These are phyloP conservation scores for Carcharodon carcharias DNA, from an alignment of 2,797 vertebrate genomes.

Conservation along the genomic window DNA sequence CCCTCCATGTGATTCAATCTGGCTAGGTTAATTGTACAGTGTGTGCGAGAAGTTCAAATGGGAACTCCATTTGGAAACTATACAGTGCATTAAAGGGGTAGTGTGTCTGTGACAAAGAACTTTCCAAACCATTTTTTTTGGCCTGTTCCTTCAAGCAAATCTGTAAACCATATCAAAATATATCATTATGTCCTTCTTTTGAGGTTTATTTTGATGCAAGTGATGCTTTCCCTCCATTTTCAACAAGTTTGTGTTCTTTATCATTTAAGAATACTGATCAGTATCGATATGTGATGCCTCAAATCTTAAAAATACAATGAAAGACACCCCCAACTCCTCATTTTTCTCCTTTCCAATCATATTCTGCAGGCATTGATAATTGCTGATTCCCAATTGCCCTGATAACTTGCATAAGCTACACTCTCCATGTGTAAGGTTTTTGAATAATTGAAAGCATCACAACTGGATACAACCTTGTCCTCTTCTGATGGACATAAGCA, in stretches of 20 bases:
- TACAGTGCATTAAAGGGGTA: background rate
- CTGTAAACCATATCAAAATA: background rate
- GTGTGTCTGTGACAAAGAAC: background rate
- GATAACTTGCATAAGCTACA: background rate
- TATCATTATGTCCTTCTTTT: background rate
- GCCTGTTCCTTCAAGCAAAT: background rate
- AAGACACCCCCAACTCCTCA: background rate
- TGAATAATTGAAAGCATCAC: background rate
- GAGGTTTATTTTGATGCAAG: background rate
- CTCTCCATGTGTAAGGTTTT: background rate
- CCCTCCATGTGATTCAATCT: background rate
- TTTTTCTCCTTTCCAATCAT: background rate
- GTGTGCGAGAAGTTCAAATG: background rate
- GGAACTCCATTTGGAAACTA: background rate
- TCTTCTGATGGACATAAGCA: background rate
- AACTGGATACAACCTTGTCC: background rate
- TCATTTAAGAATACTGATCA: background rate
- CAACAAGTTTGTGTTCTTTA: background rate
- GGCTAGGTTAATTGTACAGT: background rate
- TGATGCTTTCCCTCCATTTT: background rate
- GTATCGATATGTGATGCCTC: background rate
- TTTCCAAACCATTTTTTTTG: background rate
- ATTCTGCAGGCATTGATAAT: background rate
- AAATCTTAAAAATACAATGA: background rate
- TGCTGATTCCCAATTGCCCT: background rate